Base-by-base conservation (phyloP, 2,888 invertebrate genomes). In the Eupithecia exiguata region DNA sequence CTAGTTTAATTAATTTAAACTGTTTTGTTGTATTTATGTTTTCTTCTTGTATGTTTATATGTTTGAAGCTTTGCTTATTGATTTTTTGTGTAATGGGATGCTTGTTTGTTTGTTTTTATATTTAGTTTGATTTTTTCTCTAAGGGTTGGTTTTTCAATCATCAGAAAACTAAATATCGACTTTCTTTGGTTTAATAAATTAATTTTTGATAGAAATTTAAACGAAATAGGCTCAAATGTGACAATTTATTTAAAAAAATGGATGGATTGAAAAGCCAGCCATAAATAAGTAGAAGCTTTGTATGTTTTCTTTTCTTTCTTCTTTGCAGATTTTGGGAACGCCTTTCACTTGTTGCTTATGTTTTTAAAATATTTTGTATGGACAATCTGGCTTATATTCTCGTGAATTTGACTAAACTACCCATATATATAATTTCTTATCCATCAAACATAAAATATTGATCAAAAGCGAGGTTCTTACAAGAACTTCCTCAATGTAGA, bases 11-110 rank as follows among this genome's bases (percentile, higher is more conserved):
- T 62, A 35, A 30, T 62, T 18, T 35, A 62, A 35, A 35, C 6
- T 68, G 14, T 67, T 65, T 46, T 61, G 36, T 70, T 35, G 40
- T 40, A 65, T 61, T 69, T 69, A 63, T 58, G 58, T 25, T 58
- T 25, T 75, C 18, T 77, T 40, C 74, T 10, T 71, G 62, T 43
- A 14, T 73, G 58, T 77, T 58, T 58, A 58, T 53, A 1, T 21
- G 53, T 40, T 36, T 63, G 68, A 68, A 70, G 75, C 74, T 77
- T 77, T 14, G 76, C 77, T 79, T 78, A 53, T 70, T 72, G 63
- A 61, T 21, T 69, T 12, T 70, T 68, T 43, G 14, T 63, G 49
- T n/a, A 10, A 49, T 49, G 18, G 61, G 16, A 7, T 62, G 46
- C 61, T 68, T 68, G 36, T 35, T 18, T 62, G 46, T 12, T 38